phyloP scores from a whole-genome alignment of 1,140 invertebrate genomes.

The Brachionus koreanus region DNA sequence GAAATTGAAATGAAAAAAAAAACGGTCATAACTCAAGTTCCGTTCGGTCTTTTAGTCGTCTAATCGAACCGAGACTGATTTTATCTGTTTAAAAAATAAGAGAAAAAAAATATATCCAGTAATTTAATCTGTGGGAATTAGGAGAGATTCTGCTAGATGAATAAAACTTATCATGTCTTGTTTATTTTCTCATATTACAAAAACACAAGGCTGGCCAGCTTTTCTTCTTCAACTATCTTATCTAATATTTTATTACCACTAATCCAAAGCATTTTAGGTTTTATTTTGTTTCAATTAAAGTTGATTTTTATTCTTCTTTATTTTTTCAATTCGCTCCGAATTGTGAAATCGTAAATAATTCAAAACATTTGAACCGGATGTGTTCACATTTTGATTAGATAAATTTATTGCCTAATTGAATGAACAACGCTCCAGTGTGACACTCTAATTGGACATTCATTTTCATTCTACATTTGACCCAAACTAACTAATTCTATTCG shows the following conservation, averaged over 20 bases:
- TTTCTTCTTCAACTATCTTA: background rate
- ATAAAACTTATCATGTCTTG: conserved; percentile 20
- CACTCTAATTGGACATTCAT: conserved; percentile 21
- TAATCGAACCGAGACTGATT: conserved; percentile 27
- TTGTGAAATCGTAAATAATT: conserved; percentile 36
- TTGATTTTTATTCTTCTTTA: background rate
- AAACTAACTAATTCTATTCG: background rate
- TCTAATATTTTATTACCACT: conserved; percentile 26
- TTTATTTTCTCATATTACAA: conserved; percentile 17
- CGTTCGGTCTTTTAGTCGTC: background rate
- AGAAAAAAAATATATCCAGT: background rate
- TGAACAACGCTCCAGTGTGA: background rate
- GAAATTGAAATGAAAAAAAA: background rate
- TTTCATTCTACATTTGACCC: background rate
- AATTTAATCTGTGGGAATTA: conserved; percentile 24
- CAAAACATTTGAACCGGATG: background rate
- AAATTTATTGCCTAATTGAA: conserved; percentile 16
- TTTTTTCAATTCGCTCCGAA: background rate
- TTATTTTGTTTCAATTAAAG: background rate
- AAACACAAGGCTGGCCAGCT: background rate
- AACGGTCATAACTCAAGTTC: background rate
- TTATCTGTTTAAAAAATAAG: background rate
- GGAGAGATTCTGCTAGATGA: background rate
- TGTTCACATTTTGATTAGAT: background rate
- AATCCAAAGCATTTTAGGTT: background rate